Percentiles rank a stretch among this genome's conserved stretches.
Conservation (phyloP, 2,888 invertebrate genomes). For the Diplolepis rosae region DNA sequence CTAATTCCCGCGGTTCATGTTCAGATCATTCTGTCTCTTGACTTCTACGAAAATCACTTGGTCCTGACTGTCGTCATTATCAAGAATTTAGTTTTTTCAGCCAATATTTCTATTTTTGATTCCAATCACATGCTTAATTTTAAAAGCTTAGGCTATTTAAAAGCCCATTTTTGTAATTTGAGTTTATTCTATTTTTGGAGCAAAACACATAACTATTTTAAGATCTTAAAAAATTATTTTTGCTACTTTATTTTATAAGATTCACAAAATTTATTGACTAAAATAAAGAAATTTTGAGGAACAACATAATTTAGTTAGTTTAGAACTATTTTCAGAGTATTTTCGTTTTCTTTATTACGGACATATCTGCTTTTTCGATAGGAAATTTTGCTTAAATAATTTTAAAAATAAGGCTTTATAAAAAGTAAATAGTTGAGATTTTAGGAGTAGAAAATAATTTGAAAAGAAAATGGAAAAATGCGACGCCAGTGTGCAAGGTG, state of each 20-base stretch:
- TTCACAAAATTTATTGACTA: too few species aligned
- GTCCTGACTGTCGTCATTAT: not conserved
- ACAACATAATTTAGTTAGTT: too few species aligned
- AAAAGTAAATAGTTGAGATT: too few species aligned
- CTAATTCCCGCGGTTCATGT: constrained; percentile 40
- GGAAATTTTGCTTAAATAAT: too few species aligned
- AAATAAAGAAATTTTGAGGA: too few species aligned
- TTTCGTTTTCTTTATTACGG: too few species aligned
- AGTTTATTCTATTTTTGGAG: constrained; percentile 2
- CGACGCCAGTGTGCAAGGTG: not conserved
- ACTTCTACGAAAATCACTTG: not conserved
- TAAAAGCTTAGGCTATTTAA: constrained; percentile 11
- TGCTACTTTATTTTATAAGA: too few species aligned
- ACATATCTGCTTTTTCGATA: too few species aligned
- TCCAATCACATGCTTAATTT: not conserved
- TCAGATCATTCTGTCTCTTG: constrained; percentile 31
- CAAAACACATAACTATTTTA: not conserved
- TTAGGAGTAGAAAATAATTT: too few species aligned
- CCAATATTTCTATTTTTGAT: not conserved
- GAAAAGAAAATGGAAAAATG: not conserved
- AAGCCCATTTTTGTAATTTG: constrained; percentile 4
- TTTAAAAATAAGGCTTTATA: too few species aligned
- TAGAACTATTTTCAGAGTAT: too few species aligned
- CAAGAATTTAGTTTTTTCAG: constrained; percentile 15
- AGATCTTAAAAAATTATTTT: not conserved